These are phyloP conservation scores for Thereva nobilitata DNA, from an alignment of 2,888 invertebrate species.

Conservation along the genomic window DNA sequence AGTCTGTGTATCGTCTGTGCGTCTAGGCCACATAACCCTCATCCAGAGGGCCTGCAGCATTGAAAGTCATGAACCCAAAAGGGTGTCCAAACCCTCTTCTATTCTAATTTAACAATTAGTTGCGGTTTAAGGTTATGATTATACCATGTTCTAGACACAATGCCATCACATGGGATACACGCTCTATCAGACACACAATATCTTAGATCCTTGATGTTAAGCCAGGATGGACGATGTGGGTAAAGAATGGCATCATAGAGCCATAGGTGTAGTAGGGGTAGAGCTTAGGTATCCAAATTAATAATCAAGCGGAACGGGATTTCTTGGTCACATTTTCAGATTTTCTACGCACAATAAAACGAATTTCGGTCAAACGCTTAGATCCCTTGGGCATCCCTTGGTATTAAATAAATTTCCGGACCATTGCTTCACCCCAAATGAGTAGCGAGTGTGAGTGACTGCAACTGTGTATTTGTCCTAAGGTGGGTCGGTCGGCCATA, in stretches of 20 bases:
- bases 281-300: conserved; percentile 8
- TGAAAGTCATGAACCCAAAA: not conserved
- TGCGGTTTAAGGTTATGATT: conserved; percentile 52
- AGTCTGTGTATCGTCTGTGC: not conserved
- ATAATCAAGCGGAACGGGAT: conserved; percentile 13
- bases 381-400: not conserved
- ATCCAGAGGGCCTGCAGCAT: too few relatives aligned
- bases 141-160: conserved; percentile 30
- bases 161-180: too few relatives aligned
- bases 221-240: not conserved
- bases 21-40: too few relatives aligned
- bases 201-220: not conserved
- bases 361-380: not conserved
- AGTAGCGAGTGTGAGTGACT: not conserved
- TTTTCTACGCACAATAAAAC: conserved; percentile 30
- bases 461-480: not conserved
- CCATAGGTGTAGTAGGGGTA: not conserved
- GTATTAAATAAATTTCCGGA: conserved; percentile 27
- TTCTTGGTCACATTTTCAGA: conserved; percentile 5
- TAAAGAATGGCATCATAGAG: not conserved
- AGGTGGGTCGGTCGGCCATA: not conserved
- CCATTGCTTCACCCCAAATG: conserved; percentile 11
- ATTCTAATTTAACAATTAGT: conserved; percentile 53
- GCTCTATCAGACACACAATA: too few relatives aligned
- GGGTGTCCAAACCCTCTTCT: conserved; percentile 41